These are phyloP conservation scores for Cliona cf. orientalis DNA, from an alignment of 37 sponge, comb jelly and placozoan genomes.

Conservation along the genomic window DNA sequence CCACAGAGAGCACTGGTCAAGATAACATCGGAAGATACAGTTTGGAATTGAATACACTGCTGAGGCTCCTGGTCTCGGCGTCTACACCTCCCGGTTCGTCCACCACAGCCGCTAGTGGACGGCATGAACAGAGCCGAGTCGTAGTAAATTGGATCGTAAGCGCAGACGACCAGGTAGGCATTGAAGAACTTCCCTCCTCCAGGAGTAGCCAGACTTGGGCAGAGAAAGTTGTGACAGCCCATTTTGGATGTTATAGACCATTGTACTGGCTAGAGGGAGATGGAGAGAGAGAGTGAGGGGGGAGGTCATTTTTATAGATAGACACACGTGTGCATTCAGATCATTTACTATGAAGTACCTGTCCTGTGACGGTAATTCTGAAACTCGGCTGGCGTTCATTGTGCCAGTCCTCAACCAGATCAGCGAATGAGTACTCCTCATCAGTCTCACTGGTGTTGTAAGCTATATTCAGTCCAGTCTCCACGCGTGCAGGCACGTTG, in stretches of 20 bases:
- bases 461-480: conserved; percentile 1
- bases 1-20: no score
- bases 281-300: not conserved
- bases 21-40: no score
- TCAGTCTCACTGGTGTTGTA: not conserved
- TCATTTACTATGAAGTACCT: no score
- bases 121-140: no score
- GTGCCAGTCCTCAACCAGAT: not conserved
- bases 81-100: no score
- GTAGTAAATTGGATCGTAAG: conserved; percentile 20
- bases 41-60: no score
- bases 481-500: not conserved
- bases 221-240: conserved; percentile 34
- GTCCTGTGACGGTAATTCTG: no score
- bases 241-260: conserved; percentile 10
- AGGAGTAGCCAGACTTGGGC: conserved; percentile 7
- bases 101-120: no score
- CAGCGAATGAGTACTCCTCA: not conserved
- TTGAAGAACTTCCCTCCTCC: not conserved
- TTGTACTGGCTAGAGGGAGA: not conserved
- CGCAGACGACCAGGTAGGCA: conserved; percentile 26
- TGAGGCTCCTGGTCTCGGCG: no score
- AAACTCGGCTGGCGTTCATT: no score
- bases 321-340: not conserved
- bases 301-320: no score